Evolutionary conservation across 1,140 invertebrate species (phyloP).

Genomic region (Heliconius himera): DNA sequence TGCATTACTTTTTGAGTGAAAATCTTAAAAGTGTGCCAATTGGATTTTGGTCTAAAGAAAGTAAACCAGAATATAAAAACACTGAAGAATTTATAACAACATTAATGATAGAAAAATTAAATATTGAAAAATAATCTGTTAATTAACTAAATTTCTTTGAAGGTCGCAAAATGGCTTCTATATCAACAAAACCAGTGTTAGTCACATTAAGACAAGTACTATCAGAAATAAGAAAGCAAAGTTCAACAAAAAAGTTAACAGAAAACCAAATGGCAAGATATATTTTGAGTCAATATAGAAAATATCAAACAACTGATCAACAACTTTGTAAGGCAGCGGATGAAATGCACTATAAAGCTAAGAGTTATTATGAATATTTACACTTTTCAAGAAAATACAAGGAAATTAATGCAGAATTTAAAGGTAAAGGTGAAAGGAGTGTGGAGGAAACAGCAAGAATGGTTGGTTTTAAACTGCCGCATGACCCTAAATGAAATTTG

Average conservation of each 20-base stretch:
- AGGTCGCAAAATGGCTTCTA: constrained; percentile 73
- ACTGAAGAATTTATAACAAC: constrained; percentile 84
- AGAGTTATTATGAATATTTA: constrained; percentile 90
- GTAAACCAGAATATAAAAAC: constrained; percentile 83
- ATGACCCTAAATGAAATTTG: constrained; percentile 84
- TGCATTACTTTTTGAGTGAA: constrained; percentile 84
- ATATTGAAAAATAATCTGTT: constrained; percentile 49
- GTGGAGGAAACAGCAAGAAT: constrained; percentile 89
- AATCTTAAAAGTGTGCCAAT: constrained; percentile 74
- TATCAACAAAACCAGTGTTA: constrained; percentile 76
- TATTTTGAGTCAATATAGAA: constrained; percentile 87
- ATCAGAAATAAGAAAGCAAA: constrained; percentile 83
- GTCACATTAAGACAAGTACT: constrained; percentile 83
- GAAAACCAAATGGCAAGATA: constrained; percentile 85
- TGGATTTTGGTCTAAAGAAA: constrained; percentile 82
- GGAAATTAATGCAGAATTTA: constrained; percentile 87
- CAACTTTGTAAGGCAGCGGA: constrained; percentile 90
- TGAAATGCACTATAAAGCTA: constrained; percentile 87
- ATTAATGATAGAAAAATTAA: constrained; percentile 71
- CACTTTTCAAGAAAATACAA: constrained; percentile 85
- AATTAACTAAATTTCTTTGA: constrained; percentile 51
- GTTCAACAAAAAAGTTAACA: constrained; percentile 77
- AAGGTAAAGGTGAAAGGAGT: constrained; percentile 88
- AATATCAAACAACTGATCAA: constrained; percentile 89
- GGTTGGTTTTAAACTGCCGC: constrained; percentile 92